A percentile compares a stretch with the other conserved stretches of the same genome.
Conservation (phyloP, 2,113 vertebrate species). For the Sturnus vulgaris region DNA sequence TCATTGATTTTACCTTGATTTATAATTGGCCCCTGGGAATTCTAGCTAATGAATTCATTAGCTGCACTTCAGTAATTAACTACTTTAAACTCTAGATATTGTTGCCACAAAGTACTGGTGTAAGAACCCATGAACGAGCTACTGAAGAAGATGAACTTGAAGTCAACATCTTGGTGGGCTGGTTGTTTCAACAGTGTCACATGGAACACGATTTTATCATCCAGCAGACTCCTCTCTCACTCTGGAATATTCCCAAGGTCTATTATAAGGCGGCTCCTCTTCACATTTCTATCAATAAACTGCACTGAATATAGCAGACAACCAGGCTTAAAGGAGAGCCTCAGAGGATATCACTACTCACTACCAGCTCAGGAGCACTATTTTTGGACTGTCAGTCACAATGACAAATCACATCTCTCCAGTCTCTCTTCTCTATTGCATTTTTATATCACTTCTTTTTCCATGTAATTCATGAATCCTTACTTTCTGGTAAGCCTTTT, state of each 20-base stretch:
- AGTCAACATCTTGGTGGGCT: background rate
- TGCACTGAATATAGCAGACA: background rate
- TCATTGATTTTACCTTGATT: background rate
- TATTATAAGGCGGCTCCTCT: background rate
- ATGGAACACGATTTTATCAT: background rate
- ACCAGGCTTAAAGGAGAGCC: background rate
- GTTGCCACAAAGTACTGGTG: background rate
- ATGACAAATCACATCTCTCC: constrained; percentile 46
- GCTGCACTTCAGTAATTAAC: background rate
- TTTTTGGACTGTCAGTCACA: constrained; percentile 52
- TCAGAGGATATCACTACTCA: constrained; percentile 1
- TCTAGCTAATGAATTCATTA: background rate
- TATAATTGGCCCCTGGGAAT: background rate
- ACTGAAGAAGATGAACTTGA: background rate
- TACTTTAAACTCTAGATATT: background rate
- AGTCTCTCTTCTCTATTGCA: background rate
- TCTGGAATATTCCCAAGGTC: background rate
- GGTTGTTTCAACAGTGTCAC: background rate
- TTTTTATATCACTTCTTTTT: constrained; percentile 45
- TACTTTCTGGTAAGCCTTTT: constrained; percentile 23
- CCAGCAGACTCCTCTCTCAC: background rate
- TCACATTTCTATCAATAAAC: background rate
- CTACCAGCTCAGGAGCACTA: background rate
- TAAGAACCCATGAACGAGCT: background rate
- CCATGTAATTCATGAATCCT: constrained; percentile 50